A percentile compares a stretch with the other conserved stretches of the same genome.
These are phyloP conservation scores for Myathropa florea DNA, from an alignment of 2,888 invertebrate species.

Conservation along the genomic window DNA sequence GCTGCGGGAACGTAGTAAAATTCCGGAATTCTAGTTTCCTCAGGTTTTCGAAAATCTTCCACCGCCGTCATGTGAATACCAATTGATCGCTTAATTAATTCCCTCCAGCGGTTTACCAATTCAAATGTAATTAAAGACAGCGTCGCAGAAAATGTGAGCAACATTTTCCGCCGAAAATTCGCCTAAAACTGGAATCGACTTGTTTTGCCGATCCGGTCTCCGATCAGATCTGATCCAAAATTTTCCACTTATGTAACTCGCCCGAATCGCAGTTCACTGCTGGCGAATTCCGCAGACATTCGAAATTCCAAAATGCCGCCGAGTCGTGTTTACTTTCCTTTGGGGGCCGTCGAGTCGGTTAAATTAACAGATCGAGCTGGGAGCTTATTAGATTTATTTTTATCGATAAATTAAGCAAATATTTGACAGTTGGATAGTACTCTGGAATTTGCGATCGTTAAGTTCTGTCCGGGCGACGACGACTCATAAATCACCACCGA, in stretches of 20 bases:
- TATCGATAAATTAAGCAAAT: constrained; percentile 40
- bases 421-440: constrained; percentile 14
- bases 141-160: constrained; percentile 1
- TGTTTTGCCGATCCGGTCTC: not conserved
- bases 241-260: not conserved
- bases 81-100: constrained; percentile 1
- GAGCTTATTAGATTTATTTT: constrained; percentile 25
- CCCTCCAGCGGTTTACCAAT: not conserved
- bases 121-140: not conserved
- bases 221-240: not conserved
- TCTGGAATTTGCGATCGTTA: constrained; percentile 38
- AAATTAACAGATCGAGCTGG: not conserved
- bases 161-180: constrained; percentile 12
- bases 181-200: not conserved
- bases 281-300: constrained; percentile 35
- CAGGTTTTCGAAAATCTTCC: constrained; percentile 16
- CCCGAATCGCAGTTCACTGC: not conserved
- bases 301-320: not conserved
- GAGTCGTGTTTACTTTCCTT: not conserved
- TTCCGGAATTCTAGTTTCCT: constrained; percentile 19
- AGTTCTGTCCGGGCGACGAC: not conserved
- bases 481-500: not conserved
- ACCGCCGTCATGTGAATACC: constrained; percentile 22
- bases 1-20: not conserved
- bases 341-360: not conserved